Percentiles rank a stretch among this genome's conserved stretches.
phyloP scores from a whole-genome alignment of 2,113 vertebrate genomes.

The Hypanus sabinus region DNA sequence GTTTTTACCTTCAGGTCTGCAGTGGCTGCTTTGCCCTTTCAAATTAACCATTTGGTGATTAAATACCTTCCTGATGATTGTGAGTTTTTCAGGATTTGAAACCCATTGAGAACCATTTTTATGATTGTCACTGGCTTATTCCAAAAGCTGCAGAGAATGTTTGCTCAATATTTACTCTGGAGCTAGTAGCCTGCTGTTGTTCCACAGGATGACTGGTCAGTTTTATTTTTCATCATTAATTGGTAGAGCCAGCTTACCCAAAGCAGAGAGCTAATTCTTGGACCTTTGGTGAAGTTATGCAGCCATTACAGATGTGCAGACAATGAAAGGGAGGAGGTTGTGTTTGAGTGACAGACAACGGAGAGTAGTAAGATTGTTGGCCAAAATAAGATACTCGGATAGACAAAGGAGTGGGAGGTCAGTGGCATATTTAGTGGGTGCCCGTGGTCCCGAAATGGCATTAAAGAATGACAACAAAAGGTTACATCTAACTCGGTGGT shows the following conservation, averaged over 20 bases:
- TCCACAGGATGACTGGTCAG: background rate
- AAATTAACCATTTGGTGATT: background rate
- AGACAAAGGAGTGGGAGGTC: background rate
- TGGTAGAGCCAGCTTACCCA: background rate
- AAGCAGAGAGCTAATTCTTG: background rate
- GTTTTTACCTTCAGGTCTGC: background rate
- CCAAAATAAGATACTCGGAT: background rate
- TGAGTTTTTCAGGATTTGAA: background rate
- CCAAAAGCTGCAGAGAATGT: background rate
- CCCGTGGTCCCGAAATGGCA: too few relatives aligned
- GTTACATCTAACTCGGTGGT: background rate
- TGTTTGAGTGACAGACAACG: background rate
- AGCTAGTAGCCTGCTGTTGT: too few relatives aligned
- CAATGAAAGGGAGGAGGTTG: background rate
- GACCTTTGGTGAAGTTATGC: background rate
- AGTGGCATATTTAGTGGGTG: background rate
- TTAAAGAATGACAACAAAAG: background rate
- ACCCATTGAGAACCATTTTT: background rate
- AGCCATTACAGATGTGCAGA: background rate
- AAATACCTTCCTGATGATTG: background rate
- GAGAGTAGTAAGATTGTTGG: background rate
- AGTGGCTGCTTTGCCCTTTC: background rate
- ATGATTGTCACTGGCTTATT: constrained; percentile 2
- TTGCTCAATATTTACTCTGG: background rate
- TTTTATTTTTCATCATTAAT: background rate